A percentile compares a stretch with the other conserved stretches of the same genome.
Conservation (phyloP, 2,113 vertebrate genomes). For the Loxodonta africana region DNA sequence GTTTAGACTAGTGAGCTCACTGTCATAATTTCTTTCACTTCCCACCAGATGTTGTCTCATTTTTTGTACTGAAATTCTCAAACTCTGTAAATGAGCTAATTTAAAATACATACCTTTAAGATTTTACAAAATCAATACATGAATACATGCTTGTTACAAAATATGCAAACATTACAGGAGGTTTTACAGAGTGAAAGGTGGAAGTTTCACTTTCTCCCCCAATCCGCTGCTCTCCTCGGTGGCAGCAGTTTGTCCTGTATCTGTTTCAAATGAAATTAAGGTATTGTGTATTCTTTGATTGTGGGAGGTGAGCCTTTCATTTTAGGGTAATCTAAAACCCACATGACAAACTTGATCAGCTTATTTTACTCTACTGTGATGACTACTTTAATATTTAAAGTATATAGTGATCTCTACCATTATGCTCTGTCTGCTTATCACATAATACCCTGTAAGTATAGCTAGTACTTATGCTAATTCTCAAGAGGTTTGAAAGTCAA, state of each 20-base stretch:
- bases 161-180: background rate
- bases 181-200: background rate
- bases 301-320: slow-evolving; percentile 39
- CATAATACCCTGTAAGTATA: background rate
- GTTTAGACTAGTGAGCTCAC: background rate
- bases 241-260: background rate
- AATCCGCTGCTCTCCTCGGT: no score
- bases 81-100: background rate
- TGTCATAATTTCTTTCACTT: slow-evolving; percentile 5
- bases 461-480: background rate
- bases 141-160: background rate
- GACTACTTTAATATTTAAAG: slow-evolving; percentile 75
- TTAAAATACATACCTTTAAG: background rate
- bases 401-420: background rate
- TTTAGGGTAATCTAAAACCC: slow-evolving; percentile 66
- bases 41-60: background rate
- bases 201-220: background rate
- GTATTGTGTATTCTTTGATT: slow-evolving; percentile 1
- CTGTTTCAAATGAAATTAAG: slow-evolving; percentile 34
- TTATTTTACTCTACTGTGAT: slow-evolving; percentile 46
- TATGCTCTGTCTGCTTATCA: slow-evolving; percentile 23
- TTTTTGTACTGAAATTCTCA: background rate
- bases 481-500: slow-evolving; percentile 53
- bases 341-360: background rate
- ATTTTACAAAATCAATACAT: background rate